Conservation (phyloP, 2,888 invertebrate genomes). For the Macrosoma leucophasiata region DNA sequence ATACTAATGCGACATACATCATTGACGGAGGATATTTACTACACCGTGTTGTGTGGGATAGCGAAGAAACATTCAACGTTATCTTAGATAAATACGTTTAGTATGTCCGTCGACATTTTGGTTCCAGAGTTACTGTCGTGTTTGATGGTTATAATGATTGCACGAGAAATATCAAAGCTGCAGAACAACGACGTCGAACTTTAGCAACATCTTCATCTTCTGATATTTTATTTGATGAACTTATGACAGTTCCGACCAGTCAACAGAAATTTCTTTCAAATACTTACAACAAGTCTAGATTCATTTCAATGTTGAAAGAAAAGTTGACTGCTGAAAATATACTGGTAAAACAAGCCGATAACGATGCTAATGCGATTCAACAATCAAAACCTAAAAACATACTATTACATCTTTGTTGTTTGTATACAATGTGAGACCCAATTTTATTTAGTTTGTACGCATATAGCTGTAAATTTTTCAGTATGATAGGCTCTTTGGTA, state of each 20-base stretch:
- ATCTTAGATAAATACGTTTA: slow-evolving; percentile 28
- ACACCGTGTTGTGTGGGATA: slow-evolving; percentile 29
- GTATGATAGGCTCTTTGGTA: too few species aligned
- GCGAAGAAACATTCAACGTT: slow-evolving; percentile 25
- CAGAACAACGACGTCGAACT: slow-evolving; percentile 29
- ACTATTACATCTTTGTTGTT: too few species aligned
- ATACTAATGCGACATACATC: slow-evolving; percentile 25
- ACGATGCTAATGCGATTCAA: slow-evolving; percentile 29
- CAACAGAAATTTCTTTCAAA: slow-evolving; percentile 30
- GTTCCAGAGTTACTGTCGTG: slow-evolving; percentile 25
- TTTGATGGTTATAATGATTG: slow-evolving; percentile 33
- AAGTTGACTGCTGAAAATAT: slow-evolving; percentile 33
- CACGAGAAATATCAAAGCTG: slow-evolving; percentile 29
- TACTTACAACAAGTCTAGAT: slow-evolving; percentile 34
- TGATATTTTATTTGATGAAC: slow-evolving; percentile 32
- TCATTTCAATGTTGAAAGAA: slow-evolving; percentile 31
- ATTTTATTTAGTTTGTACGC: too few species aligned
- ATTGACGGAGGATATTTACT: slow-evolving; percentile 31
- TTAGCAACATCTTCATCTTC: slow-evolving; percentile 29
- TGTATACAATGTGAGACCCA: too few species aligned
- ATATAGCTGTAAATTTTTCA: too few species aligned
- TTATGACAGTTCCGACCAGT: slow-evolving; percentile 29
- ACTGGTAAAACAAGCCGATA: slow-evolving; percentile 31
- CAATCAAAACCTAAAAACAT: too few species aligned
- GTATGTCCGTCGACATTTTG: slow-evolving; percentile 28